These are phyloP conservation scores for Grallaria varia DNA, from an alignment of 2,113 vertebrate species.

Conservation along the genomic window DNA sequence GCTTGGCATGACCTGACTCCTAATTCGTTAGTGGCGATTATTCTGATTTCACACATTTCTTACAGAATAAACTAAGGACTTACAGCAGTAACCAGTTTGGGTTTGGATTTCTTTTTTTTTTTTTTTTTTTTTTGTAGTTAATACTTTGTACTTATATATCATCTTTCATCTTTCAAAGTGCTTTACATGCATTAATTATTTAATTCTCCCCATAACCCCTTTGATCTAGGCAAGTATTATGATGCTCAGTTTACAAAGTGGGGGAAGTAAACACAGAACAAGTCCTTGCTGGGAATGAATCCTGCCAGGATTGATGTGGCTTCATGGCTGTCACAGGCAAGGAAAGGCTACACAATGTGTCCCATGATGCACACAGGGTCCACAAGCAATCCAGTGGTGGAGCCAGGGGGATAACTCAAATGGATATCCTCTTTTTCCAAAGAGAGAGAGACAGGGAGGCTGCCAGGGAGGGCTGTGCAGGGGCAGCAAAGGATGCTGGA, in stretches of 20 bases:
- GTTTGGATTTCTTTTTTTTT: not conserved
- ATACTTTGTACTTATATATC: slow-evolving; percentile 59
- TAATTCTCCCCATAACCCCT: slow-evolving; percentile 20
- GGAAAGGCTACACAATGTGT: not conserved
- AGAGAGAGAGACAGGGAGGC: not conserved
- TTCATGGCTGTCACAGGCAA: accelerated
- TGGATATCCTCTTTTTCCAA: not conserved
- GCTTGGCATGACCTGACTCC: not conserved
- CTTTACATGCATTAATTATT: slow-evolving; percentile 62
- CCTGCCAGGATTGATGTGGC: not conserved
- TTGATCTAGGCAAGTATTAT: slow-evolving; percentile 50
- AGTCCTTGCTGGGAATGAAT: not conserved
- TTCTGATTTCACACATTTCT: not conserved
- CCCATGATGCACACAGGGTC: not conserved
- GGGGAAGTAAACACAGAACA: not conserved
- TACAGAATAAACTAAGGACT: not conserved
- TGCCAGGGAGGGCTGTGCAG: not conserved
- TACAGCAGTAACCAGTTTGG: not conserved
- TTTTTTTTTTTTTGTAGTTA: not conserved
- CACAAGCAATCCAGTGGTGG: not conserved
- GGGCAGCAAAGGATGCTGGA: not conserved
- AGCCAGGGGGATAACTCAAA: not conserved
- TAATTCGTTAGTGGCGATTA: not conserved
- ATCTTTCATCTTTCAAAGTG: slow-evolving; percentile 67
- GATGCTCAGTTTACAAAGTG: slow-evolving; percentile 27